Percentiles rank a stretch among this genome's conserved stretches.
These are phyloP conservation scores for Pogoniulus pusillus DNA, from an alignment of 2,797 vertebrate species.

Conservation along the genomic window DNA sequence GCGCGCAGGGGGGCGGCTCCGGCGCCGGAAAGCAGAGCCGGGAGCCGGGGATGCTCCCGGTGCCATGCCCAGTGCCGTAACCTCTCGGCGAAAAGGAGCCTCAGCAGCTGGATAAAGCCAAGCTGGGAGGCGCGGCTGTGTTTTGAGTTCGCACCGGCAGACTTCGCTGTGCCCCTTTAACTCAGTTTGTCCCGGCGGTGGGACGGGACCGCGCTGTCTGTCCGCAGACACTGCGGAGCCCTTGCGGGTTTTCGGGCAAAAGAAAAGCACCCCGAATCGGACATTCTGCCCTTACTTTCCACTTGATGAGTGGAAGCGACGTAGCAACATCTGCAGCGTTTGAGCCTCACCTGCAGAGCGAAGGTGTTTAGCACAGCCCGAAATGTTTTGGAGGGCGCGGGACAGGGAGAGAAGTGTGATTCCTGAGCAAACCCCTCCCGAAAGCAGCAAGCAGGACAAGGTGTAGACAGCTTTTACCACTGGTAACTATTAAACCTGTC, in stretches of 20 bases:
- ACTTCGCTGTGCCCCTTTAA: background rate
- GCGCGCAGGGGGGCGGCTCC: background rate
- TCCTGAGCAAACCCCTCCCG: background rate
- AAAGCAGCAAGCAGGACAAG: rapidly evolving
- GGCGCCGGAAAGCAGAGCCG: background rate
- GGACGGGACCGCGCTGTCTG: background rate
- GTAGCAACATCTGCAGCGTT: background rate
- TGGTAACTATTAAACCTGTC: background rate
- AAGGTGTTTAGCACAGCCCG: background rate
- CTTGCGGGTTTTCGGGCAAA: background rate
- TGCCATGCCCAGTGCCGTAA: no score
- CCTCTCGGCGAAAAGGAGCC: rapidly evolving
- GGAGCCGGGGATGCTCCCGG: background rate
- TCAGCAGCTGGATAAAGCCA: background rate
- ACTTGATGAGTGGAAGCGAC: background rate
- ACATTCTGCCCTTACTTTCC: background rate
- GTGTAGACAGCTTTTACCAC: background rate
- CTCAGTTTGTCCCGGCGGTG: background rate
- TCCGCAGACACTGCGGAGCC: background rate
- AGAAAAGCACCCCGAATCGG: background rate
- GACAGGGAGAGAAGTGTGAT: background rate
- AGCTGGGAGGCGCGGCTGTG: rapidly evolving
- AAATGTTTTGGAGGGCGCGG: background rate
- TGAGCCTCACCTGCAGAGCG: background rate
- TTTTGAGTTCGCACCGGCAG: background rate